Conservation (phyloP, 2,797 vertebrate species). For the Poliocrania exsul region DNA sequence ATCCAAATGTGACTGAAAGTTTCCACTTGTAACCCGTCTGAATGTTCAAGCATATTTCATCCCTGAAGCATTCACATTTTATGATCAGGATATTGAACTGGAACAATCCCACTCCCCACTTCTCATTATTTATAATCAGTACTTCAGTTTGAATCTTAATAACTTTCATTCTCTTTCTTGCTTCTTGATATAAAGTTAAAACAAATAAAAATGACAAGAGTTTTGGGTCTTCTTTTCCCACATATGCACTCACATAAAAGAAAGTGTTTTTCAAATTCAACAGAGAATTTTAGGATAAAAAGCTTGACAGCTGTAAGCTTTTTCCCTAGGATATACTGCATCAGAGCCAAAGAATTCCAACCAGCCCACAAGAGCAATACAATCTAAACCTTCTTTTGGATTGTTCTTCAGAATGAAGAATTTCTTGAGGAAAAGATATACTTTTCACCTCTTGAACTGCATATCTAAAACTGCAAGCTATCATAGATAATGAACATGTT, state of each 20-base stretch:
- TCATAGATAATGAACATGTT: background rate
- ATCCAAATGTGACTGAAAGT: background rate
- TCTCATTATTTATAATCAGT: background rate
- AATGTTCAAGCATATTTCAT: background rate
- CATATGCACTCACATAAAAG: background rate
- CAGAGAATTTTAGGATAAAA: background rate
- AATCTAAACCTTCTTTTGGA: background rate
- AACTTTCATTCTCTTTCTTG: background rate
- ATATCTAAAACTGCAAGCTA: background rate
- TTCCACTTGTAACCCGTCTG: background rate
- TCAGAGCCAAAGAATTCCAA: background rate
- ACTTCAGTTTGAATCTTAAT: background rate
- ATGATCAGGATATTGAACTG: background rate
- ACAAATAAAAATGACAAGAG: background rate
- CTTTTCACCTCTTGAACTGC: background rate
- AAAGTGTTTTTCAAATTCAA: background rate
- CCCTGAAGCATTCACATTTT: background rate
- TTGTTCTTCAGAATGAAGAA: background rate
- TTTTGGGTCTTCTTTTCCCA: background rate
- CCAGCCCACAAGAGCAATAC: background rate
- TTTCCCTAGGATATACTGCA: background rate
- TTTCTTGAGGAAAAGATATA: background rate
- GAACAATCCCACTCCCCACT: fast-evolving
- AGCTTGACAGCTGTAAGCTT: background rate
- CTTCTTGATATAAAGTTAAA: background rate